Conservation (phyloP, 1,140 invertebrate genomes). For the Drosophila nigrodunni region DNA sequence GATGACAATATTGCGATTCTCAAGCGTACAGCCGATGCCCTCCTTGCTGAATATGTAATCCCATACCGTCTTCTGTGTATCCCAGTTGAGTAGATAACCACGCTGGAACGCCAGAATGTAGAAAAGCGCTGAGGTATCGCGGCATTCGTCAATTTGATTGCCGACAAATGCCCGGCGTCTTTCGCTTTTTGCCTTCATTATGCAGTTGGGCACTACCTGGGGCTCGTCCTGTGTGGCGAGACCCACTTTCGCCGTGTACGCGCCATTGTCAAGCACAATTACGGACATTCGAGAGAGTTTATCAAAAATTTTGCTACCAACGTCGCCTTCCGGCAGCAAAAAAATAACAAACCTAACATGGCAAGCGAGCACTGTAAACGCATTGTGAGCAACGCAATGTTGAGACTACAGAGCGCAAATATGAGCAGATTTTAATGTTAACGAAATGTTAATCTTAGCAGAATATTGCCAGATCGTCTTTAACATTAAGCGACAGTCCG, state of each 20-base stretch:
- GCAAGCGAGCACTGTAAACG: not conserved
- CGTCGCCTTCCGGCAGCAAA: not conserved
- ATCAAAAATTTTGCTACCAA: conserved; percentile 2
- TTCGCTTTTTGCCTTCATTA: conserved; percentile 99
- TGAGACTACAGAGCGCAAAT: not conserved
- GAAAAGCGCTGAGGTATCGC: conserved; percentile 97
- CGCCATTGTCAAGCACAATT: conserved; percentile 94
- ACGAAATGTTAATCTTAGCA: not conserved
- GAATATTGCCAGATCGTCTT: not conserved
- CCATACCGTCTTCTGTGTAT: conserved; percentile 97
- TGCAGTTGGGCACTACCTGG: conserved; percentile 94
- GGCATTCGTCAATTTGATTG: conserved; percentile 97
- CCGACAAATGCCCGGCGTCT: conserved; percentile 96
- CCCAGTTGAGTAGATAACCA: conserved; percentile 98
- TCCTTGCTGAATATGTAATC: conserved; percentile 97
- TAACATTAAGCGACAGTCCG: not conserved
- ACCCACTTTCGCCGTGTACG: conserved; percentile 93
- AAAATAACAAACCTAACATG: not conserved
- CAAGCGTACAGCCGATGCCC: conserved; percentile 91
- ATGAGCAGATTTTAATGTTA: not conserved
- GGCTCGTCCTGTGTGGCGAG: conserved; percentile 89
- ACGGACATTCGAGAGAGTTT: conserved; percentile 40
- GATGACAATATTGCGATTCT: conserved; percentile 92
- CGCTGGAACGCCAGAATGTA: conserved; percentile 98
- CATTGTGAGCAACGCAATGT: not conserved